Conservation (phyloP, 2,797 vertebrate species). For the Tiaroga cobitis region DNA sequence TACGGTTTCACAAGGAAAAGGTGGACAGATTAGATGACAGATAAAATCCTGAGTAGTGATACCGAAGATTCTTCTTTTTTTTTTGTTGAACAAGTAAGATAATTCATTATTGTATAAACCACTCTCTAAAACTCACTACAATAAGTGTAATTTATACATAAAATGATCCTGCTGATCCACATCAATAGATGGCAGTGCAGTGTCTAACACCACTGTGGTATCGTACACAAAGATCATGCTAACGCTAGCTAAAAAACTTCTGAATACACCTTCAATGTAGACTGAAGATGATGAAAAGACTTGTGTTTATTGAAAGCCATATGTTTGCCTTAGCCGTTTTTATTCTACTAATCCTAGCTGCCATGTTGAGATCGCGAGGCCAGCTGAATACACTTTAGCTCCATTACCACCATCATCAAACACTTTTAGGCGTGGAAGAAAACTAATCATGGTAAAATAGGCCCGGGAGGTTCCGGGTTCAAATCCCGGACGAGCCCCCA, state of each 20-base stretch:
- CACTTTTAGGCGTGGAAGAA: not conserved
- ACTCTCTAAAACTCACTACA: not conserved
- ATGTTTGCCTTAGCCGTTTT: not conserved
- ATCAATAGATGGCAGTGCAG: not conserved
- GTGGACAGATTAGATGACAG: no score
- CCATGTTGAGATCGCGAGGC: not conserved
- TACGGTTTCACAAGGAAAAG: no score
- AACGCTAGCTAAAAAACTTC: not conserved
- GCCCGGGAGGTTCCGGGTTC: slow-evolving; percentile 70
- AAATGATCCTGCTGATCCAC: no score
- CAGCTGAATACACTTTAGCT: not conserved
- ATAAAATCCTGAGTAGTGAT: no score
- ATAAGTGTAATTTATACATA: no score
- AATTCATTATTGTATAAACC: not conserved
- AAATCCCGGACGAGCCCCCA: slow-evolving; percentile 67
- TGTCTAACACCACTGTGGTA: not conserved
- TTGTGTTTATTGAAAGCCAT: not conserved
- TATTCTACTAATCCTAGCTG: not conserved
- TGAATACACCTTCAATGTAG: not conserved
- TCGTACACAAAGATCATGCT: not conserved
- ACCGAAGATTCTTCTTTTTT: no score
- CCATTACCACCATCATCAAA: not conserved
- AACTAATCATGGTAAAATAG: not conserved
- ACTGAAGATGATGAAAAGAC: not conserved
- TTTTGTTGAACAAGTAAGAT: not conserved